Base-by-base conservation (phyloP, 2,888 invertebrate species). In the Drosophila seclusa region DNA sequence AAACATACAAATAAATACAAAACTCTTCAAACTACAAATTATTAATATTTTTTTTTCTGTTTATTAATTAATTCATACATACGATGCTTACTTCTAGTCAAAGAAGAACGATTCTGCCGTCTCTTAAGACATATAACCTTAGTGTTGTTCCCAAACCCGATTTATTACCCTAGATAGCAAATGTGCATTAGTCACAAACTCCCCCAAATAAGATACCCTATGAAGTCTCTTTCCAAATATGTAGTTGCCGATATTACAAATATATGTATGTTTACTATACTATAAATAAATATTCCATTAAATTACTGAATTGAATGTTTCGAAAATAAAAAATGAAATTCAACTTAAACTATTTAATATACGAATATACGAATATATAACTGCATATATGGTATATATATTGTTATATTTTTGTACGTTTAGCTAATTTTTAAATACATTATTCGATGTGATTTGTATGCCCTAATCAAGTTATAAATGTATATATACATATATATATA, bases 381-480 rank as follows among this genome's bases (percentile, higher is more conserved):
- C 53, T 62, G 61, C 79, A 40, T 50, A 55, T 50, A 55, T 63
- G 58, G 55, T 50, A 73, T 66, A 68, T 76, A 80, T 89, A 85
- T 76, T 85, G 90, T 90, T 90, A 87, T 87, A 87, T 87, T 87
- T 87, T 87, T 87, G 89, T 87, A 87, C 89, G 82, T 88, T 90
- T 87, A 87, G 90, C 89, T 89, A 87, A 87, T 87, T 87, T 89
- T 83, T 78, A 82, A 90, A 87, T 76, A 83, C 89, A 80, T 89
- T 86, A 86, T 90, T 86, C 80, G 83, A 80, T 90, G 90, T 90
- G 90, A 87, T 90, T 87, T 84, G 77, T 81, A 90, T 87, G 82
- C 87, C 78, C 81, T 73, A 74, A 62, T 87, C 79, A 74, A 87
- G 89, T 89, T 90, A 77, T 73, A 86, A 76, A 87, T 84, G 21